Conservation (phyloP, 2,113 vertebrate species). For the Tetraodon nigroviridis region DNA sequence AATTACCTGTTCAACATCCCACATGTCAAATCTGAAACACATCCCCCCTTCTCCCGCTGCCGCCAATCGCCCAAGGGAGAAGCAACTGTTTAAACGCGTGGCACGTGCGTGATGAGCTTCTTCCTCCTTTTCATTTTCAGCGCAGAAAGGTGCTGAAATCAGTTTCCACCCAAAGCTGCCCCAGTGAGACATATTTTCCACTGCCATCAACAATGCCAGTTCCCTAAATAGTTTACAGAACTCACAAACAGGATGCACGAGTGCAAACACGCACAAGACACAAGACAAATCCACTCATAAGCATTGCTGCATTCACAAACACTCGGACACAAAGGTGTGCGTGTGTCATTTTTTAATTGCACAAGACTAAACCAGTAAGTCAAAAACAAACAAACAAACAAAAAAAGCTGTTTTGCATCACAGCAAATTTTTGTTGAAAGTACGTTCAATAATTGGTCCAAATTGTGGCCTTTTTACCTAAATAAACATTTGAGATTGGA, state of each 20-base stretch:
- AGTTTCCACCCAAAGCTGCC: conserved; percentile 57
- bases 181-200: conserved; percentile 69
- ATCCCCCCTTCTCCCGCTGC: conserved; percentile 5
- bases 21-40: conserved; percentile 29
- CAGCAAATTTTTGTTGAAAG: no score
- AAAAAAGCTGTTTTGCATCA: no score
- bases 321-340: background rate
- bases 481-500: background rate
- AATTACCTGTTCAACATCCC: conserved; percentile 36
- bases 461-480: background rate
- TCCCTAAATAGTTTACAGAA: conserved; percentile 64
- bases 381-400: no score
- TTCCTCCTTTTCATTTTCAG: conserved; percentile 8
- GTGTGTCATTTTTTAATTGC: background rate
- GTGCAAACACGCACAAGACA: conserved; percentile 30
- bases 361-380: no score
- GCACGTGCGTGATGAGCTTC: conserved; percentile 26
- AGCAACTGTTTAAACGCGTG: background rate
- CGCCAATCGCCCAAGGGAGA: conserved; percentile 13
- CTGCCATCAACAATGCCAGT: conserved; percentile 63
- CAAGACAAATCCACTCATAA: conserved; percentile 22
- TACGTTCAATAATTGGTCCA: background rate
- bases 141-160: conserved; percentile 55
- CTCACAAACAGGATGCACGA: conserved; percentile 37
- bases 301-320: conserved; percentile 2